phyloP scores from a whole-genome alignment of 2,113 vertebrate genomes.

The Camelus dromedarius region DNA sequence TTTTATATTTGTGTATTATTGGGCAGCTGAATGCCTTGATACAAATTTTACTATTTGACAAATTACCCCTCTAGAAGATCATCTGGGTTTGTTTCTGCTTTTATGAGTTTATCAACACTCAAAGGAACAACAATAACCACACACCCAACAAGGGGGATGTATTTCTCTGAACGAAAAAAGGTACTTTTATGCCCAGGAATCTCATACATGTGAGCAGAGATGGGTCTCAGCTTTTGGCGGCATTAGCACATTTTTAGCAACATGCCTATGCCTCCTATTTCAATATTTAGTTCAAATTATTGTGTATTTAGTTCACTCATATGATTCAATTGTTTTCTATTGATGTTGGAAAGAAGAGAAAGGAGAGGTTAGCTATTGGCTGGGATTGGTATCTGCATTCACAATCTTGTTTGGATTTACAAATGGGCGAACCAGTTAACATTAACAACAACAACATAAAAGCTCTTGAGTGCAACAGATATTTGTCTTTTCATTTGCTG shows the following conservation, averaged over 20 bases:
- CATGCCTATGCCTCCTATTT: neutral
- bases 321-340: neutral
- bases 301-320: neutral
- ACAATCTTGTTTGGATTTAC: neutral
- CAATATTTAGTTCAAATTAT: neutral
- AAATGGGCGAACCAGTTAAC: neutral
- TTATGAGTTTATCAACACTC: conserved; percentile 12
- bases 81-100: neutral
- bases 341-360: neutral
- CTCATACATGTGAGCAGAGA: neutral
- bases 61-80: neutral
- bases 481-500: neutral
- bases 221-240: neutral
- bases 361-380: neutral
- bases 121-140: neutral
- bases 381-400: neutral
- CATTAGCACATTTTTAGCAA: neutral
- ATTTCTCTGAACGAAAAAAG: neutral
- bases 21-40: neutral
- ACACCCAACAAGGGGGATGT: neutral
- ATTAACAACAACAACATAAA: neutral
- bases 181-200: neutral
- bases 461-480: neutral
- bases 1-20: neutral
- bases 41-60: conserved; percentile 5